phyloP scores from a whole-genome alignment of 2,797 vertebrate genomes.

The Staurois parvus region DNA sequence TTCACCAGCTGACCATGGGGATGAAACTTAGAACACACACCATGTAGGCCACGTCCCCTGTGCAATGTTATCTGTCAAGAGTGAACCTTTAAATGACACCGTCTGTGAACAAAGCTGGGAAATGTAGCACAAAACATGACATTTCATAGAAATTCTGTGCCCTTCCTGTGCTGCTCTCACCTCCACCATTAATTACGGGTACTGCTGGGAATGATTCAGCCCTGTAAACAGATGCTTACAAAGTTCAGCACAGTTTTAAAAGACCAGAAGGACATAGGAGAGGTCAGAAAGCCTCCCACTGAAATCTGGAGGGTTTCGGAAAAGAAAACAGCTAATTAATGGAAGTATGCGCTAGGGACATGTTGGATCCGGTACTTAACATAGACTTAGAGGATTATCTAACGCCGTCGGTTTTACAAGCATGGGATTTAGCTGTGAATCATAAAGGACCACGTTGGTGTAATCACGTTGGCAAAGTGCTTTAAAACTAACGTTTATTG shows the following conservation, averaged over 20 bases:
- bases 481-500: neutral
- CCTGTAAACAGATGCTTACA: neutral
- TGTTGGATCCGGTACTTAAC: slow-evolving; percentile 8
- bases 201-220: neutral
- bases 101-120: too few relatives aligned
- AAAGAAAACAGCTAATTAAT: slow-evolving; percentile 19
- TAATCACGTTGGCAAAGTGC: slow-evolving; percentile 7
- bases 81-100: too few relatives aligned
- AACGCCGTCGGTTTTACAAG: neutral
- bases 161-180: slow-evolving; percentile 2
- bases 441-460: neutral
- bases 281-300: neutral
- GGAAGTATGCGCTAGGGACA: neutral
- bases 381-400: slow-evolving; percentile 26
- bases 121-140: too few relatives aligned
- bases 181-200: neutral
- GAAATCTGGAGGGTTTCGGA: neutral
- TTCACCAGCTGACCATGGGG: too few relatives aligned
- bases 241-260: neutral
- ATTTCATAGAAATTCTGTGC: too few relatives aligned
- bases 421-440: neutral
- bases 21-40: too few relatives aligned
- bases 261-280: neutral
- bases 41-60: too few relatives aligned
- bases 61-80: too few relatives aligned